Evolutionary conservation across 2,113 vertebrate genomes (phyloP), one percentile per base, ranked within the genome.

Genomic region (Pagrus major): DNA sequence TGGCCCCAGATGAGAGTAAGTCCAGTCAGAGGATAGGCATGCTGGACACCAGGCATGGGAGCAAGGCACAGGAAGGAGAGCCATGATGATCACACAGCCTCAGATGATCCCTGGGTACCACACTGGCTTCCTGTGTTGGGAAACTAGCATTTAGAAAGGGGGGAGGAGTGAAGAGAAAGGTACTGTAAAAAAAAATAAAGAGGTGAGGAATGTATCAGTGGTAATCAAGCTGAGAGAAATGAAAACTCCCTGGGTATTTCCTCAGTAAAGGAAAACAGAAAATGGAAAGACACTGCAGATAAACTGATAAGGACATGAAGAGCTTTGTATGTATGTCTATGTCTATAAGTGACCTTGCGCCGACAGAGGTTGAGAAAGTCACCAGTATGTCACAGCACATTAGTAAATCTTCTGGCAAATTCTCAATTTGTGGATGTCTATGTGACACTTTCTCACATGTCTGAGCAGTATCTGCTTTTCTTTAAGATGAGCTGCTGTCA

Each of bases 11-110:
- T 92, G 88, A 92, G 86, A 93, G 89, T 72, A 37, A 73, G 67
- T 88, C 80, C 87, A 91, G 88, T 94, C 94, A 94, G 89, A 84
- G 86, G 86, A 94, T 88, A 89, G 91, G 93, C 92, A 93, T 90
- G 92, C 80, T 87, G 73, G 84, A 91, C 75, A 39, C 90, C 80
- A 91, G 67, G 81, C 88, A 88, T 88, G 91, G 90, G 89, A 91
- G 89, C 81, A 75, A 66, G 33, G 60, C 76, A 59, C 79, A 87
- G 86, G 86, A 89, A 88, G 88, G 90, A n/a, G 80, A 85, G 67
- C 70, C 65, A 83, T 83, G 73, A 79, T 80, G 83, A 85, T 91
- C 85, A 88, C 85, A 84, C 79, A 91, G 78, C 84, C 77, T 67
- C 78, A 80, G 46, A 90, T 69, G 80, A 90, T 90, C 89, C 89